A percentile compares a stretch with the other conserved stretches of the same genome.
Conservation (phyloP, 2,888 invertebrate genomes). For the Tiliacea citrago region DNA sequence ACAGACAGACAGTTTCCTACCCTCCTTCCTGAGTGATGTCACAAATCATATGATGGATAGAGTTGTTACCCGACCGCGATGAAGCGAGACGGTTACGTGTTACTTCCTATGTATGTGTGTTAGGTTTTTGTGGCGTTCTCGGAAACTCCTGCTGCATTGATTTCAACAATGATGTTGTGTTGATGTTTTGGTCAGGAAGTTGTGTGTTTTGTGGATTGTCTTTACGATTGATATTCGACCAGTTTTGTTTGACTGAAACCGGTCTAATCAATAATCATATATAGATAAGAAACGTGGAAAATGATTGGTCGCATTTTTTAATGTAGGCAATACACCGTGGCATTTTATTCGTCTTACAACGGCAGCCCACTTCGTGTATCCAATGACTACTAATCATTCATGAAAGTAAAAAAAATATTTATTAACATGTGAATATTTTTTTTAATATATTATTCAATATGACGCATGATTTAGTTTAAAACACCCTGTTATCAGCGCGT, state of each 20-base stretch:
- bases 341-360: too few species aligned
- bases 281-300: too few species aligned
- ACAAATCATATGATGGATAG: conserved; percentile 41
- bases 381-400: too few species aligned
- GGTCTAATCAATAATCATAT: too few species aligned
- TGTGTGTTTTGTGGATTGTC: conserved; percentile 11
- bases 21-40: conserved; percentile 45
- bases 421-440: too few species aligned
- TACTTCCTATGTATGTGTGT: conserved; percentile 55
- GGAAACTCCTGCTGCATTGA: conserved; percentile 49
- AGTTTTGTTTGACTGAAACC: not conserved
- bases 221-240: not conserved
- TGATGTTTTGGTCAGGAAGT: conserved; percentile 46
- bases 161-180: conserved; percentile 44
- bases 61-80: conserved; percentile 38
- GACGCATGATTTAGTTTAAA: too few species aligned
- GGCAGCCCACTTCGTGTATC: too few species aligned
- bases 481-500: too few species aligned
- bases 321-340: too few species aligned
- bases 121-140: conserved; percentile 50
- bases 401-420: too few species aligned
- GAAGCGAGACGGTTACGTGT: conserved; percentile 56
- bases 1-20: not conserved
- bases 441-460: too few species aligned
- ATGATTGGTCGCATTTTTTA: too few species aligned